These are phyloP conservation scores for Acanthurus lineatus DNA, from an alignment of 2,797 vertebrate genomes.

Conservation along the genomic window DNA sequence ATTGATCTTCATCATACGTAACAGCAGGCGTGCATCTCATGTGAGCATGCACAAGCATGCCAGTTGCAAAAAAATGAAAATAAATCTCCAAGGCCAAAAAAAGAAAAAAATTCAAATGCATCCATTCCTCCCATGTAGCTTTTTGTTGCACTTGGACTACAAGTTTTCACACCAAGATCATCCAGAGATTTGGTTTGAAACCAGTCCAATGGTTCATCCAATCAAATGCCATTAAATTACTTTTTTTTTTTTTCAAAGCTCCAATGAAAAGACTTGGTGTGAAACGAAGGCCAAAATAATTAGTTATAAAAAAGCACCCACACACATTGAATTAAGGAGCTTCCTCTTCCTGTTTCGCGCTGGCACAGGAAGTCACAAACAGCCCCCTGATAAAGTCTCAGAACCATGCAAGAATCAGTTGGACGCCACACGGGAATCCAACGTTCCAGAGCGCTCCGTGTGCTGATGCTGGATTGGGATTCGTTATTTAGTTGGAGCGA, in stretches of 20 bases:
- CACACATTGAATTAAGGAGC: slow-evolving; percentile 73
- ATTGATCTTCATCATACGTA: slow-evolving; percentile 56
- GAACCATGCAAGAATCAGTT: slow-evolving; percentile 74
- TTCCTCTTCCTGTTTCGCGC: slow-evolving; percentile 63
- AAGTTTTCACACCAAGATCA: slow-evolving; percentile 82
- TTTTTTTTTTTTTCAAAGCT: slow-evolving; percentile 41
- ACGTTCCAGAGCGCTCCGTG: slow-evolving; percentile 56
- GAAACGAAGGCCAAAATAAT: slow-evolving; percentile 78
- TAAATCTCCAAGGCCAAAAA: slow-evolving; percentile 71
- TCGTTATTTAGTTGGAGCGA: slow-evolving; percentile 66
- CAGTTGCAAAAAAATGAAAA: slow-evolving; percentile 71
- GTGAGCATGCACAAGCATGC: slow-evolving; percentile 83
- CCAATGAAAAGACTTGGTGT: slow-evolving; percentile 74
- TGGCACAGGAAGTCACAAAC: slow-evolving; percentile 66
- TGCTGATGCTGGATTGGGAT: slow-evolving; percentile 52
- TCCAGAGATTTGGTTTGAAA: slow-evolving; percentile 67
- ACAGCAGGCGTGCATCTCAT: slow-evolving; percentile 77
- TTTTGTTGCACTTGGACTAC: slow-evolving; percentile 59
- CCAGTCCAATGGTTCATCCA: slow-evolving; percentile 65
- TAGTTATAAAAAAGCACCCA: slow-evolving; percentile 74
- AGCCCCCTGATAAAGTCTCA: slow-evolving; percentile 49
- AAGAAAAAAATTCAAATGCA: slow-evolving; percentile 61
- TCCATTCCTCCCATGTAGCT: slow-evolving; percentile 66
- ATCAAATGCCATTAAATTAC: slow-evolving; percentile 50
- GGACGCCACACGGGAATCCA: slow-evolving; percentile 63